A percentile compares a stretch with the other conserved stretches of the same genome.
These are phyloP conservation scores for Trachelipus rathkii DNA, from an alignment of 1,140 invertebrate species.

Conservation along the genomic window DNA sequence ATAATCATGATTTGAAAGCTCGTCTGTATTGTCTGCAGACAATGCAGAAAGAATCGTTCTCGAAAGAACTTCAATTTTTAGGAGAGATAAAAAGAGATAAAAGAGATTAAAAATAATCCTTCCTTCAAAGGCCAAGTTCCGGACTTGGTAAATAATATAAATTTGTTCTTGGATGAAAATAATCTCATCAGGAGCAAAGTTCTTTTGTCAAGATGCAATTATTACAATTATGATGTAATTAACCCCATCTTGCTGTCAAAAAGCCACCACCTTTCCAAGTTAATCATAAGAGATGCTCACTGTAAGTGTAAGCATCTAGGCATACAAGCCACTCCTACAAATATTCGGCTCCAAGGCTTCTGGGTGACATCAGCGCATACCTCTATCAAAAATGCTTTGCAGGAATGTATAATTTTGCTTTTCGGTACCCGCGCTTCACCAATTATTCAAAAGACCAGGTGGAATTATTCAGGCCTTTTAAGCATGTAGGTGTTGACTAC, in stretches of 20 bases:
- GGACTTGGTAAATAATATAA: not conserved
- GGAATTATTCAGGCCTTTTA: not conserved
- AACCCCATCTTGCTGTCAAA: not conserved
- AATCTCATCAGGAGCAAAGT: too few relatives aligned
- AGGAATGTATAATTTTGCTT: not conserved
- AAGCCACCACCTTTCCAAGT: not conserved
- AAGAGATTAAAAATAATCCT: too few relatives aligned
- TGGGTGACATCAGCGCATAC: not conserved
- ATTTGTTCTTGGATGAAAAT: not conserved
- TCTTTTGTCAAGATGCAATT: not conserved
- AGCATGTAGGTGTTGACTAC: not conserved
- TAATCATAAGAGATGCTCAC: not conserved
- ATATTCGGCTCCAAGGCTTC: not conserved
- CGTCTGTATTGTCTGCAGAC: too few relatives aligned
- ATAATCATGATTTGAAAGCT: too few relatives aligned
- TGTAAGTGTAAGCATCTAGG: not conserved
- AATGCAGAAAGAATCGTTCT: too few relatives aligned
- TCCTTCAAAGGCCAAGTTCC: not conserved
- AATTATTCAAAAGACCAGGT: not conserved
- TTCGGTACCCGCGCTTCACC: not conserved
- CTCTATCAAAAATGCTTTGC: not conserved
- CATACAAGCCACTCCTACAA: not conserved
- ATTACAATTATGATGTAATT: not conserved
- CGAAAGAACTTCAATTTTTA: too few relatives aligned
- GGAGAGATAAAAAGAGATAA: too few relatives aligned